Base-by-base conservation (phyloP, 2,888 invertebrate species). In the Gandaritis pyraliata region DNA sequence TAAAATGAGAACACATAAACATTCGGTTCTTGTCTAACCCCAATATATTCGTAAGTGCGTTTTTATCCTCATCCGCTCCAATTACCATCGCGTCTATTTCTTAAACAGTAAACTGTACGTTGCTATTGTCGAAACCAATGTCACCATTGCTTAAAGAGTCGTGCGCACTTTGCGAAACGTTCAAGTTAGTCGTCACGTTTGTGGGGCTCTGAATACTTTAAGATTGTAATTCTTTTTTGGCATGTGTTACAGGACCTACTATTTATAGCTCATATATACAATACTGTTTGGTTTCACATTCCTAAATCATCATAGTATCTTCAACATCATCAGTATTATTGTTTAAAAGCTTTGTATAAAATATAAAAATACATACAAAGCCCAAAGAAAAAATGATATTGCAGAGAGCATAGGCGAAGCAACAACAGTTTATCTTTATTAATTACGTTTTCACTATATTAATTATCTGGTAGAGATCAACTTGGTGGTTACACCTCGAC, bases 81-180 rank as follows among this genome's bases (percentile, higher is more conserved):
- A 64, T 65, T 66, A 57, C 52, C 36, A 48, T 51, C 29, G 15
- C 30, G 18, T 49, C 33, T 65, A 52, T 63, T 66, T 61, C 49
- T 58, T 55, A 66, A 61, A 66, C 63, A 64, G 58, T 51, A 65
- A 58, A 56, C 51, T 23, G 41, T 82, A 80, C 38, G 46, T n/a
- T 51, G 16, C 38, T 52, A 54, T 83, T 81, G 76, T 72, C 71
- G 81, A 82, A 84, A 85, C 77, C 75, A 70, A 77, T 82, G 82
- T 83, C 85, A 80, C 74, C 65, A 71, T 88, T 88, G 80, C 86
- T 67, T 73, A 86, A 87, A 76, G 77, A 68, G 73, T 75, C 77
- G 82, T 80, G 85, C 82, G 83, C 78, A 76, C 72, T 87, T 90
- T 90, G 83, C 90, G 88, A 89, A 88, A 91, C 79, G 75, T 70